Conservation (phyloP, 2,797 vertebrate genomes). For the Hippoglossus hippoglossus region DNA sequence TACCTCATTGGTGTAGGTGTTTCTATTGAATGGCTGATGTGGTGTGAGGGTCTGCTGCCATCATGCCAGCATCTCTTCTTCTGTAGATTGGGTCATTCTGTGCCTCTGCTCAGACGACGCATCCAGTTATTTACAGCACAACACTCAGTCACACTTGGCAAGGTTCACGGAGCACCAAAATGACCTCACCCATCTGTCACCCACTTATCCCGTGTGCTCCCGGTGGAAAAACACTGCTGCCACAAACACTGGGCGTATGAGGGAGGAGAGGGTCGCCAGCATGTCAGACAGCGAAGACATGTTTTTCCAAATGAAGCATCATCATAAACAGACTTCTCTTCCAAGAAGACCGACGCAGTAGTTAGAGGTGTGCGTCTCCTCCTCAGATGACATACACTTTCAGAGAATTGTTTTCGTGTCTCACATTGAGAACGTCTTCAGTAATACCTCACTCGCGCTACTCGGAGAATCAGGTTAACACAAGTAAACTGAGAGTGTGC, state of each 20-base stretch:
- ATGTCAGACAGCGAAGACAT: slow-evolving; percentile 16
- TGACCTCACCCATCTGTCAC: slow-evolving; percentile 82
- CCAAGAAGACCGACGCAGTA: slow-evolving; percentile 1
- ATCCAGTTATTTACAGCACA: slow-evolving; percentile 65
- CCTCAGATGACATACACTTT: background rate
- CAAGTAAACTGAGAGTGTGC: background rate
- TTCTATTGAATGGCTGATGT: slow-evolving; percentile 45
- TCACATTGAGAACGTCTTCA: too few relatives aligned
- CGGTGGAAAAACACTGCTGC: slow-evolving; percentile 78
- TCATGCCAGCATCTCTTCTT: slow-evolving; percentile 53
- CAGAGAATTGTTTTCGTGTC: too few relatives aligned
- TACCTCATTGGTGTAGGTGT: slow-evolving; percentile 28
- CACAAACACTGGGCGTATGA: slow-evolving; percentile 68
- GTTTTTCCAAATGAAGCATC: slow-evolving; percentile 40
- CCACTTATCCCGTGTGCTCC: slow-evolving; percentile 64
- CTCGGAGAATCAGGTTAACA: too few relatives aligned
- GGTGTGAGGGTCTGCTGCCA: slow-evolving; percentile 28
- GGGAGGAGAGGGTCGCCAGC: slow-evolving; percentile 3
- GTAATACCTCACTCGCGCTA: too few relatives aligned
- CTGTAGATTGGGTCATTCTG: slow-evolving; percentile 41
- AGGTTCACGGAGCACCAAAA: slow-evolving; percentile 57
- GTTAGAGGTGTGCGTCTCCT: background rate
- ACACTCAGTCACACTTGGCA: slow-evolving; percentile 63
- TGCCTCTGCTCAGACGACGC: slow-evolving; percentile 49
- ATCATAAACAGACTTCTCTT: slow-evolving; percentile 58